These are phyloP conservation scores for Craterocephalus amniculus DNA, from an alignment of 2,797 vertebrate species.

Conservation along the genomic window DNA sequence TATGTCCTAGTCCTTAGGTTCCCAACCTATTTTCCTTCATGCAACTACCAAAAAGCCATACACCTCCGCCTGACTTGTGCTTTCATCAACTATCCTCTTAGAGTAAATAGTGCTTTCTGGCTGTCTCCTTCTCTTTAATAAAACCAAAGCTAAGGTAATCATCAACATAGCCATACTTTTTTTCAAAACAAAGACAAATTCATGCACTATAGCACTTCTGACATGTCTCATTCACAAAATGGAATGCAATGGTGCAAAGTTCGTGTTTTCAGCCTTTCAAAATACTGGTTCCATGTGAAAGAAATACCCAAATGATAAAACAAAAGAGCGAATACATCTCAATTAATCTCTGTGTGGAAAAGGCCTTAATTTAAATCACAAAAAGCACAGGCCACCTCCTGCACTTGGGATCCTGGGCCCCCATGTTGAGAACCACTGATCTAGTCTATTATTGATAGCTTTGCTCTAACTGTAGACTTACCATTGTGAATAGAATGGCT, in stretches of 20 bases:
- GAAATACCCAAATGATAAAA: too few relatives aligned
- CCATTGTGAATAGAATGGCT: constrained; percentile 92
- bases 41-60: neutral
- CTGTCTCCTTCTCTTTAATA: too few relatives aligned
- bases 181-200: neutral
- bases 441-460: neutral
- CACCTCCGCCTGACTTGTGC: too few relatives aligned
- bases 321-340: neutral
- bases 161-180: neutral
- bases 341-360: neutral
- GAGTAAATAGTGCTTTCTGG: too few relatives aligned
- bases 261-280: too few relatives aligned
- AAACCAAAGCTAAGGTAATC: too few relatives aligned
- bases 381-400: neutral
- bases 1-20: neutral
- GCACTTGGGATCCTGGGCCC: too few relatives aligned
- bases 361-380: neutral
- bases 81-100: too few relatives aligned
- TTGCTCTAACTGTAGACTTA: constrained; percentile 66
- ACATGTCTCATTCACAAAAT: neutral
- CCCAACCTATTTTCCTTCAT: neutral
- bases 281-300: too few relatives aligned
- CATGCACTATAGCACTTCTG: neutral
- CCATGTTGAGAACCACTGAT: neutral
- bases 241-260: neutral